Evolutionary conservation across 2,797 vertebrate species (phyloP).

Genomic region (Rhodeus uyekii): DNA sequence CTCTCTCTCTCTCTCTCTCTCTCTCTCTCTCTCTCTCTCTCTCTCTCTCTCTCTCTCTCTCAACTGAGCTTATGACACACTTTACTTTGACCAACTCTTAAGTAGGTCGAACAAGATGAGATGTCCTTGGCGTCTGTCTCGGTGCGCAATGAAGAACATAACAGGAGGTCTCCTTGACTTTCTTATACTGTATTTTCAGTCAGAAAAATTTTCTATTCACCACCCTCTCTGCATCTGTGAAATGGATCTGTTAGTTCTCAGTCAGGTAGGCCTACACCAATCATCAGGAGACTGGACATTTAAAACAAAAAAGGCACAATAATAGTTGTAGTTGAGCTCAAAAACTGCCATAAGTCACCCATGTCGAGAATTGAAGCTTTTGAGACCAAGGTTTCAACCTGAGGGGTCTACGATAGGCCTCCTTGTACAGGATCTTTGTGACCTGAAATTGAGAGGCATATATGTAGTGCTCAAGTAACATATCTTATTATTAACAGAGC

Average conservation of each 20-base stretch:
- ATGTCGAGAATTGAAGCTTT: not conserved
- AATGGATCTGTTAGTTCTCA: not conserved
- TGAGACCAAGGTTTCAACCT: not conserved
- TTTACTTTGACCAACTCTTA: slow-evolving; percentile 52
- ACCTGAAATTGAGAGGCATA: not conserved
- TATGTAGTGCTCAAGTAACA: not conserved
- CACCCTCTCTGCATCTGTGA: not conserved
- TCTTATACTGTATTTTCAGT: slow-evolving; percentile 5
- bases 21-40: slow-evolving; percentile 4
- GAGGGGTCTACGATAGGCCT: not conserved
- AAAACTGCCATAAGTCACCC: not conserved
- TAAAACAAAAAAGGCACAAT: not conserved
- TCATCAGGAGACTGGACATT: not conserved
- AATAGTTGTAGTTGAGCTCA: not conserved
- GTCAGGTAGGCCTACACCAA: not conserved
- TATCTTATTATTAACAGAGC: not conserved
- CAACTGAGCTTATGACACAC: slow-evolving; percentile 50
- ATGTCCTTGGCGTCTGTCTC: slow-evolving; percentile 47
- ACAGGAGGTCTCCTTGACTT: slow-evolving; percentile 18
- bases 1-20: not conserved
- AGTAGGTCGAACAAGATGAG: slow-evolving; percentile 49
- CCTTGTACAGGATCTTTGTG: not conserved
- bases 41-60: not conserved
- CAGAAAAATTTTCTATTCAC: not conserved
- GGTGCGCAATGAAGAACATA: slow-evolving; percentile 30